Evolutionary conservation across 1,140 invertebrate genomes (phyloP).

Genomic region (Drosophila athabasca): DNA sequence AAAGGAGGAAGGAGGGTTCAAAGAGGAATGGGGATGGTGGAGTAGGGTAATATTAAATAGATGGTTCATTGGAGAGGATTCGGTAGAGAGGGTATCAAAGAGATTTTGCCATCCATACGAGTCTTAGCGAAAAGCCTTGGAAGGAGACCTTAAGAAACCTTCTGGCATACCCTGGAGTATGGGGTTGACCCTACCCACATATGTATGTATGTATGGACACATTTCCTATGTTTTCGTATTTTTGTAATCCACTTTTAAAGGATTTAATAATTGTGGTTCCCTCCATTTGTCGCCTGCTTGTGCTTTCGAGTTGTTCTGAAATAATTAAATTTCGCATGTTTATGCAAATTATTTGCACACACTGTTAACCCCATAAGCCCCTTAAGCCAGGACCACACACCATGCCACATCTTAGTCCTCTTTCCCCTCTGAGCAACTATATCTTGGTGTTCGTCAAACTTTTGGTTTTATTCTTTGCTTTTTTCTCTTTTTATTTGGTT

Average conservation of each 20-base stretch:
- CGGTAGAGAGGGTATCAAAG: no score
- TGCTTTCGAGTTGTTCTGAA: background rate
- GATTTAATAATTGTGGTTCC: no score
- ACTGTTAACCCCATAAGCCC: constrained; percentile 17
- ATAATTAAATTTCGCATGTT: constrained; percentile 36
- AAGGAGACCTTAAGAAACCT: no score
- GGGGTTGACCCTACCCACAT: no score
- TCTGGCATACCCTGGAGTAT: no score
- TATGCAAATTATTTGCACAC: constrained; percentile 44
- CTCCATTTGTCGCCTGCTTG: constrained; percentile 14
- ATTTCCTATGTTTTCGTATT: no score
- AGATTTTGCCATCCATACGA: no score
- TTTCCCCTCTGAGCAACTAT: constrained; percentile 15
- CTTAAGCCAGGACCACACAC: background rate
- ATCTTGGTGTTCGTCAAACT: constrained; percentile 44
- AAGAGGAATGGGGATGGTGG: constrained; percentile 14
- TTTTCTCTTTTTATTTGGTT: constrained; percentile 16
- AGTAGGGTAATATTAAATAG: no score
- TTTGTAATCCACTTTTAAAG: no score
- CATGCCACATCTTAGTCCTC: background rate
- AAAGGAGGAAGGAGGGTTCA: background rate
- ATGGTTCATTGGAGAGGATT: no score
- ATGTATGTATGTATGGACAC: no score
- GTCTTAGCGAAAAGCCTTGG: no score
- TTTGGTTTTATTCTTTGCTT: constrained; percentile 32